Conservation (phyloP, 2,888 invertebrate genomes). For the Erpobdella octoculata region DNA sequence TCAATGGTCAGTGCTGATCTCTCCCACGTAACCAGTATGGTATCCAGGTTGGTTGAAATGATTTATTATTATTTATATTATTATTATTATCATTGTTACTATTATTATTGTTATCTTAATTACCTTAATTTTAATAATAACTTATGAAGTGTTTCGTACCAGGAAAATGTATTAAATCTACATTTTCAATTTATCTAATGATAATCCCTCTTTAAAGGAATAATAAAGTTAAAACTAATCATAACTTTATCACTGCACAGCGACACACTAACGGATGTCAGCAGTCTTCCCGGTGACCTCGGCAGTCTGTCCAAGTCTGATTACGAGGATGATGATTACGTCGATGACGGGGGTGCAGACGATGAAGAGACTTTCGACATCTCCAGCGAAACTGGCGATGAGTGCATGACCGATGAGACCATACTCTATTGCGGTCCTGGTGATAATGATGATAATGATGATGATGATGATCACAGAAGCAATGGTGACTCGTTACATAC, state of each 20-base stretch:
- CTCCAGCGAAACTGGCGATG: neutral
- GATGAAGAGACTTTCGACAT: conserved; percentile 16
- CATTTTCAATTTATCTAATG: no score
- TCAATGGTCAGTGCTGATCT: conserved; percentile 13
- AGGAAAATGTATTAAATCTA: no score
- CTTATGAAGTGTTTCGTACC: neutral
- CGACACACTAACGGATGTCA: conserved; percentile 26
- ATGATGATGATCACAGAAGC: neutral
- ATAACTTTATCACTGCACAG: neutral
- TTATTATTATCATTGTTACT: neutral
- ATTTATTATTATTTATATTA: no score
- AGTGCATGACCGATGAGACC: neutral
- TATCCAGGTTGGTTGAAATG: conserved; percentile 17
- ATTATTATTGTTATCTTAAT: neutral
- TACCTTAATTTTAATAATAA: neutral
- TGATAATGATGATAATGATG: conserved; percentile 19
- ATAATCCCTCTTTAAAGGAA: no score
- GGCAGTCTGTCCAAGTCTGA: neutral
- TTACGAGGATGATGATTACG: conserved; percentile 6
- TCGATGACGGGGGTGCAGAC: neutral
- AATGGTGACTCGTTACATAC: neutral
- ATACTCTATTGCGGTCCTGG: neutral
- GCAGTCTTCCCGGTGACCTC: conserved; percentile 21
- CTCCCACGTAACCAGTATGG: conserved; percentile 14
- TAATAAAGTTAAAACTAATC: neutral